Percentiles rank a stretch among this genome's conserved stretches.
phyloP scores from a whole-genome alignment of 2,113 vertebrate species.

The Leucosticte australis region DNA sequence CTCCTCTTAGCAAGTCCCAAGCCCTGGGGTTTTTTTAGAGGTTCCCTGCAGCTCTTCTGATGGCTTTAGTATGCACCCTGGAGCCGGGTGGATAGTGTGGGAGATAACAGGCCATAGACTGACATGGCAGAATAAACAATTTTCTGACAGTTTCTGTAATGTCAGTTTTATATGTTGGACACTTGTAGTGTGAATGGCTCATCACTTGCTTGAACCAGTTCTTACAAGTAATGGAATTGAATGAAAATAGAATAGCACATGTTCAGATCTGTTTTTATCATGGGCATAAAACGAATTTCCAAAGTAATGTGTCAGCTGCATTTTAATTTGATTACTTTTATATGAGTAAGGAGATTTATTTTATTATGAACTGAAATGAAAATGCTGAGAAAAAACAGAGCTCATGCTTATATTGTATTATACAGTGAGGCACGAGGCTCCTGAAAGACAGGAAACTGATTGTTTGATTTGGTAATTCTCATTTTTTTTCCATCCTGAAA shows the following conservation, averaged over 20 bases:
- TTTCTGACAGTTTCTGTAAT: background rate
- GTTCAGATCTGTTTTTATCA: background rate
- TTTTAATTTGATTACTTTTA: background rate
- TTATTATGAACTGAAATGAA: background rate
- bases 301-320: background rate
- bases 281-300: background rate
- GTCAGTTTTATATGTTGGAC: background rate
- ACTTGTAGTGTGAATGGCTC: background rate
- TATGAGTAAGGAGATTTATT: background rate
- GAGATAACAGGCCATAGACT: background rate
- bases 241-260: background rate
- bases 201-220: background rate
- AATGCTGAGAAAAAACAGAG: background rate
- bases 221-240: background rate
- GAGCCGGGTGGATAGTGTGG: background rate
- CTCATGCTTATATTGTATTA: background rate
- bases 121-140: background rate
- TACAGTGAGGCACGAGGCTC: background rate
- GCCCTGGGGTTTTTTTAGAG: background rate
- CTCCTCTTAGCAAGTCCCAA: background rate
- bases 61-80: background rate
- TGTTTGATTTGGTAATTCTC: constrained; percentile 15
- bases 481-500: constrained; percentile 8
- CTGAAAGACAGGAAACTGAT: background rate
- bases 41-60: background rate